These are phyloP conservation scores for Drosophila oshimai DNA, from an alignment of 1,140 invertebrate species.

Conservation along the genomic window DNA sequence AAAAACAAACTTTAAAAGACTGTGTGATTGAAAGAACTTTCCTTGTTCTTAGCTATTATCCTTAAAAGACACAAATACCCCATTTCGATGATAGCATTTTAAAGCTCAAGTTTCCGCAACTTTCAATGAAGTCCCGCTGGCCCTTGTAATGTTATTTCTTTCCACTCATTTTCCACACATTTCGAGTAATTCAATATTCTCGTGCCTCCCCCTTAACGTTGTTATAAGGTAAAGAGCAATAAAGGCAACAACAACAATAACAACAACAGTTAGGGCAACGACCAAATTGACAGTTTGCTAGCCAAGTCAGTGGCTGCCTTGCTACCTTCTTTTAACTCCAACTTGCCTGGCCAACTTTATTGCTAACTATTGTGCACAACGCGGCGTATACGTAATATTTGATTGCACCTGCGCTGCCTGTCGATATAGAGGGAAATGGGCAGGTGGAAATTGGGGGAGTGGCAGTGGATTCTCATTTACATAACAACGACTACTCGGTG, in stretches of 20 bases:
- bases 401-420: conserved; percentile 67
- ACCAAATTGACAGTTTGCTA: conserved; percentile 75
- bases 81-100: conserved; percentile 21
- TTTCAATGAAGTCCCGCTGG: background rate
- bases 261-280: conserved; percentile 49
- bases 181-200: conserved; percentile 46
- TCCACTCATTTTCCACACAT: conserved; percentile 43
- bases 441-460: background rate
- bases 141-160: conserved; percentile 25
- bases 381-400: conserved; percentile 75
- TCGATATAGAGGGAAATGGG: conserved; percentile 51
- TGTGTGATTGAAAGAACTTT: background rate
- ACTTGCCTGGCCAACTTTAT: conserved; percentile 26
- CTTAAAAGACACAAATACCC: background rate
- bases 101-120: conserved; percentile 19
- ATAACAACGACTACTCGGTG: conserved; percentile 55
- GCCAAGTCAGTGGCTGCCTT: conserved; percentile 20
- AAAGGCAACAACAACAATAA: conserved; percentile 25
- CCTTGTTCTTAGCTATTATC: background rate
- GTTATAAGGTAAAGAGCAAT: conserved; percentile 47
- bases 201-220: conserved; percentile 28
- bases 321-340: no score
- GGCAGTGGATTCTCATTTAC: conserved; percentile 66
- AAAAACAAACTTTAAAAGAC: background rate
- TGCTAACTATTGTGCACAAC: conserved; percentile 45